Evolutionary conservation across 2,113 vertebrate species (phyloP).

Genomic region (Urocitellus parryii): DNA sequence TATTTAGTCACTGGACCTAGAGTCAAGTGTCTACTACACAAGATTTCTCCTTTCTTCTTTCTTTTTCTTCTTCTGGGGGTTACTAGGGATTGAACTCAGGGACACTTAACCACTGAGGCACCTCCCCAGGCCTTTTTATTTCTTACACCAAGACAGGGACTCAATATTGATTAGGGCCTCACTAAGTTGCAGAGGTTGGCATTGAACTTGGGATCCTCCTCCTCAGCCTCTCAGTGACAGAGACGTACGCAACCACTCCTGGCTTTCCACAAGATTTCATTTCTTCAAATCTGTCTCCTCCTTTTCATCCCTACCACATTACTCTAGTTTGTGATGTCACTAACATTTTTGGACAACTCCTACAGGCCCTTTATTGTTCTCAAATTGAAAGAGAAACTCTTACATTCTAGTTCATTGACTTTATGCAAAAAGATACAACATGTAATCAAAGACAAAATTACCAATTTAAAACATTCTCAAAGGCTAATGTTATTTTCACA

Average conservation of each 20-base stretch:
- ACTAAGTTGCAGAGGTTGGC: no score
- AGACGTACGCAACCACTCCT: no score
- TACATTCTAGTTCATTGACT: background rate
- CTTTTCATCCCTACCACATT: background rate
- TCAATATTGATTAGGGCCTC: no score
- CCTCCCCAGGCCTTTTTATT: no score
- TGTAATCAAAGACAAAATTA: background rate
- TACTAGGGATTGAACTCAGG: no score
- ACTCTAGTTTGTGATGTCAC: background rate
- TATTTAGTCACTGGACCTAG: background rate
- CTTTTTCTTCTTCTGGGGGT: no score
- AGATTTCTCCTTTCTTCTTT: no score
- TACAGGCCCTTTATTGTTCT: background rate
- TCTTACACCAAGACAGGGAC: no score
- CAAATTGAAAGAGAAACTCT: background rate
- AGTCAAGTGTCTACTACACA: background rate
- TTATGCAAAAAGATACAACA: background rate
- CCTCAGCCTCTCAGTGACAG: no score
- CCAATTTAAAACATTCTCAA: background rate
- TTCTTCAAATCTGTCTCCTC: background rate
- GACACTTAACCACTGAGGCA: no score
- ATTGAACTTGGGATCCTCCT: no score
- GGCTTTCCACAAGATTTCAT: background rate
- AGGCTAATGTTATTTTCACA: background rate
- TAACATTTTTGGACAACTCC: background rate